A percentile compares a stretch with the other conserved stretches of the same genome.
Evolutionary conservation across 1,140 invertebrate genomes (phyloP).

Genomic region (Plutomurus gul): DNA sequence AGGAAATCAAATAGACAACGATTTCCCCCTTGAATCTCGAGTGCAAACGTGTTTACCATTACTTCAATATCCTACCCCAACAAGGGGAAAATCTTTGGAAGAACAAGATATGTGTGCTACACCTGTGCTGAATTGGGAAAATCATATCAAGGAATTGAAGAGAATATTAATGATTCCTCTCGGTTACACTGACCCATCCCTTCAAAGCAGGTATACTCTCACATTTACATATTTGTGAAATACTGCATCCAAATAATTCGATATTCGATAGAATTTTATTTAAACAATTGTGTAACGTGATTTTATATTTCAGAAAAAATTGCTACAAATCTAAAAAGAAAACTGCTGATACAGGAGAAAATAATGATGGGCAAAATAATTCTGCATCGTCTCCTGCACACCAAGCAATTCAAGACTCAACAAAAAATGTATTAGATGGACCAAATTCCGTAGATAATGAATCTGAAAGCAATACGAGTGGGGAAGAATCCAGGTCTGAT

Average conservation of each 20-base stretch:
- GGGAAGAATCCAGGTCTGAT: not conserved
- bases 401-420: not conserved
- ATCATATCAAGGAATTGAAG: slow-evolving; percentile 36
- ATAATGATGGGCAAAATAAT: not conserved
- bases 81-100: not conserved
- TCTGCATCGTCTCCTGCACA: not conserved
- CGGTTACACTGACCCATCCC: not conserved
- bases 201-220: not conserved
- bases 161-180: not conserved
- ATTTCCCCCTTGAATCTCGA: slow-evolving; percentile 46
- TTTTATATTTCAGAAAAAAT: not conserved
- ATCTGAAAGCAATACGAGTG: not conserved
- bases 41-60: slow-evolving; percentile 39
- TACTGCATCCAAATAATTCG: not conserved
- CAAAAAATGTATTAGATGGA: not conserved
- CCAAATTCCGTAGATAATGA: not conserved
- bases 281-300: no score
- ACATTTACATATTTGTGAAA: not conserved
- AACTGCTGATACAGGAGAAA: not conserved
- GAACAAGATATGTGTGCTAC: slow-evolving; percentile 43
- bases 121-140: slow-evolving; percentile 52
- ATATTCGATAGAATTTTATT: not conserved
- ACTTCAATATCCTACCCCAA: slow-evolving; percentile 36
- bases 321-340: not conserved
- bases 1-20: slow-evolving; percentile 47